Evolutionary conservation across 2,113 vertebrate genomes (phyloP).

Genomic region (Plecturocebus donacophilus): DNA sequence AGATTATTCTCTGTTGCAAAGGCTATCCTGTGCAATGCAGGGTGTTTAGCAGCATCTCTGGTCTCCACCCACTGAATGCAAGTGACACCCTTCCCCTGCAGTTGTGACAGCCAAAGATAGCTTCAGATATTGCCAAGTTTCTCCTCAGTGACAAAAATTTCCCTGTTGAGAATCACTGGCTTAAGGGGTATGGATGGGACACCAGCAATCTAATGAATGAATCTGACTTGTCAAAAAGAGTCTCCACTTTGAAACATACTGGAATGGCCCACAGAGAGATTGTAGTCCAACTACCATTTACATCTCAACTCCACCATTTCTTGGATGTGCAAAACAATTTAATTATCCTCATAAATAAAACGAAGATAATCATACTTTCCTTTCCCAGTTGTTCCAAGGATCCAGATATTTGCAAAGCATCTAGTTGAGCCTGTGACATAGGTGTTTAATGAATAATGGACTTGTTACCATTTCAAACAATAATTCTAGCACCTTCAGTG

Average conservation of each 20-base stretch:
- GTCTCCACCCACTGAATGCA: background rate
- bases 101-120: background rate
- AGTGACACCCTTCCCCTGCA: background rate
- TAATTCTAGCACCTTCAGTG: background rate
- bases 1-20: background rate
- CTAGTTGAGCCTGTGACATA: background rate
- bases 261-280: background rate
- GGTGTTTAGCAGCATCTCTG: background rate
- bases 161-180: background rate
- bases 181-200: background rate
- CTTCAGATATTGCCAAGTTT: conserved; percentile 7
- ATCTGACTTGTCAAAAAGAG: background rate
- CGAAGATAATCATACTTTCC: background rate
- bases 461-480: background rate
- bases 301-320: background rate
- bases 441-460: background rate
- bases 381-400: background rate
- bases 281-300: background rate
- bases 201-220: background rate
- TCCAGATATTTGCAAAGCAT: background rate
- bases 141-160: background rate
- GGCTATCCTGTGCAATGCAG: background rate
- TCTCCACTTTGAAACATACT: background rate
- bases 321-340: background rate
- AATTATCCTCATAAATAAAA: background rate